Percentiles rank a stretch among this genome's conserved stretches.
Evolutionary conservation across 1,140 invertebrate genomes (phyloP).

Genomic region (Cydia fagiglandana): DNA sequence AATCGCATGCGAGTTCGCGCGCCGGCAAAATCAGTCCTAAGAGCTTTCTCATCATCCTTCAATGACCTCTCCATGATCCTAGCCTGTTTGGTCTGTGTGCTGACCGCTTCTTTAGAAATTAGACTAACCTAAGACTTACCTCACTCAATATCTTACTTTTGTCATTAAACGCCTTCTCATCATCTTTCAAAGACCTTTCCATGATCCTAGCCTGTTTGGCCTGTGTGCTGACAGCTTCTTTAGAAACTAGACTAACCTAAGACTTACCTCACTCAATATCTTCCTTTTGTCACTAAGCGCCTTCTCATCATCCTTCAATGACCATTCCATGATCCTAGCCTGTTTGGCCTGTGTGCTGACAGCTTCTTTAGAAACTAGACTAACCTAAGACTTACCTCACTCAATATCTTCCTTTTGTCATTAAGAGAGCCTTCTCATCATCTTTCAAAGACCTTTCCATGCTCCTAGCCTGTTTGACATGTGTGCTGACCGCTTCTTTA

Average conservation of each 20-base stretch:
- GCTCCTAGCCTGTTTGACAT: conserved; percentile 85
- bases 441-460: no score
- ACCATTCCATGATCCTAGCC: conserved; percentile 85
- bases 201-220: conserved; percentile 85
- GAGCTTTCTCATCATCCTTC: no score
- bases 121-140: conserved; percentile 49
- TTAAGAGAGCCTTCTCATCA: no score
- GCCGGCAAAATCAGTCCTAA: no score
- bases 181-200: conserved; percentile 85
- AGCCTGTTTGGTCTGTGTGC: conserved; percentile 85
- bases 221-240: conserved; percentile 80
- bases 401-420: conserved; percentile 83
- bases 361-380: conserved; percentile 79
- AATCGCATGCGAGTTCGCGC: no score
- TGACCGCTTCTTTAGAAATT: conserved; percentile 79
- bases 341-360: conserved; percentile 86
- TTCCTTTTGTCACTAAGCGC: conserved; percentile 83
- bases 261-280: conserved; percentile 82
- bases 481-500: conserved; percentile 82
- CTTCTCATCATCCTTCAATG: conserved; percentile 85
- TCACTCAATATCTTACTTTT: conserved; percentile 86
- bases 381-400: conserved; percentile 71
- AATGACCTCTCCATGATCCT: conserved; percentile 84
- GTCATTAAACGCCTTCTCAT: conserved; percentile 82
- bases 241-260: no score